phyloP scores from a whole-genome alignment of 2,888 invertebrate species.

The Drosophila melanocephala region DNA sequence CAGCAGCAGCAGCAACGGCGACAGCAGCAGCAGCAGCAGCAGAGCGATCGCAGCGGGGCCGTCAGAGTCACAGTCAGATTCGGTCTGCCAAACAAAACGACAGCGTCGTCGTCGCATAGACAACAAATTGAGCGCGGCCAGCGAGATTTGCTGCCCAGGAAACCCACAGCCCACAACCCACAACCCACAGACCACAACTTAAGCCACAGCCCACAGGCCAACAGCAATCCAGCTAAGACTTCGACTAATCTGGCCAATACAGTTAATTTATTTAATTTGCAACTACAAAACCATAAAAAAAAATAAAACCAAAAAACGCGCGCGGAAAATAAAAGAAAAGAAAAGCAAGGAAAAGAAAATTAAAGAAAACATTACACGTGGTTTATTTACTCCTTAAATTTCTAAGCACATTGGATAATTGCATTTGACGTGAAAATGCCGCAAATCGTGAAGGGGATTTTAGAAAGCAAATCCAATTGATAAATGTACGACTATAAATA shows the following conservation, averaged over 20 bases:
- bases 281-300: conserved; percentile 4
- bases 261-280: conserved; percentile 64
- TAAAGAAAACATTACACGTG: conserved; percentile 16
- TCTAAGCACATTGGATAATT: conserved; percentile 37
- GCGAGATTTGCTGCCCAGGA: conserved; percentile 62
- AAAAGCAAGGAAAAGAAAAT: neutral
- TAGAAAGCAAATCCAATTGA: conserved; percentile 57
- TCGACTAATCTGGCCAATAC: conserved; percentile 34
- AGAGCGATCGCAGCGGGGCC: conserved; percentile 34
- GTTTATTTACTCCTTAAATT: neutral
- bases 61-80: conserved; percentile 45
- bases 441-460: conserved; percentile 28
- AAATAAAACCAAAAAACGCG: conserved; percentile 3
- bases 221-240: conserved; percentile 16
- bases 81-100: conserved; percentile 65
- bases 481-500: conserved; percentile 41
- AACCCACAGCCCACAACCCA: conserved; percentile 31
- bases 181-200: conserved; percentile 2
- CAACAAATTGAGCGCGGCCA: conserved; percentile 60
- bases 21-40: conserved; percentile 22
- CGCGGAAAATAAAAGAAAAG: conserved; percentile 3
- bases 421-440: conserved; percentile 46
- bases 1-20: conserved; percentile 16
- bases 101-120: conserved; percentile 66
- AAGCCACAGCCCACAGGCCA: neutral